phyloP scores from a whole-genome alignment of 2,113 vertebrate genomes.

The Macquaria australasica region DNA sequence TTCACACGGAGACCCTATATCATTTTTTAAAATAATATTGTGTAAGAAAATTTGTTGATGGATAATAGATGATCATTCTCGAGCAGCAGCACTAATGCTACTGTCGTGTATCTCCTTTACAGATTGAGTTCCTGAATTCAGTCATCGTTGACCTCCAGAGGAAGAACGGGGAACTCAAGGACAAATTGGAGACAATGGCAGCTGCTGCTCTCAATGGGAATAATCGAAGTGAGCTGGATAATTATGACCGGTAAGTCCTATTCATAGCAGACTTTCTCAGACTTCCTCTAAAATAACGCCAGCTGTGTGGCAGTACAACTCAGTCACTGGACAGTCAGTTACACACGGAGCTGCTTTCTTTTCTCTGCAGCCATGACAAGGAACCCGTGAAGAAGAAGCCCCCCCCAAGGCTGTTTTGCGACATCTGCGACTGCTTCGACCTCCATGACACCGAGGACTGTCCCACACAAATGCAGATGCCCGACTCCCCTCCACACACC shows the following conservation, averaged over 20 bases:
- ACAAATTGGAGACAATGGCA: slow-evolving; percentile 93
- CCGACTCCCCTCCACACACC: slow-evolving; percentile 93
- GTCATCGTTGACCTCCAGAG: slow-evolving; percentile 96
- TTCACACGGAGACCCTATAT: slow-evolving; percentile 4
- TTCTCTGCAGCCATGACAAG: slow-evolving; percentile 68
- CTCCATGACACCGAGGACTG: slow-evolving; percentile 98
- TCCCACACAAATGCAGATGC: slow-evolving; percentile 92
- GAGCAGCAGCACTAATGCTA: slow-evolving; percentile 12
- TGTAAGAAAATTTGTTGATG: not conserved
- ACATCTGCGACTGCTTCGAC: slow-evolving; percentile 98
- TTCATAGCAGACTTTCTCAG: not conserved
- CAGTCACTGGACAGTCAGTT: not conserved
- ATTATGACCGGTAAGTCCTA: slow-evolving; percentile 87
- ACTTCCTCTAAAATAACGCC: not conserved
- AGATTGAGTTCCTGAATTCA: slow-evolving; percentile 98
- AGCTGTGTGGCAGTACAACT: not conserved
- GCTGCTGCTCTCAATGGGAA: slow-evolving; percentile 96
- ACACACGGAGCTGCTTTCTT: not conserved
- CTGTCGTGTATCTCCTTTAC: slow-evolving; percentile 13
- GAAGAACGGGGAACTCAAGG: slow-evolving; percentile 91
- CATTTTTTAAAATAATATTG: not conserved
- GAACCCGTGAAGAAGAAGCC: slow-evolving; percentile 89
- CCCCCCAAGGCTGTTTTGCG: slow-evolving; percentile 95
- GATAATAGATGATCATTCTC: not conserved
- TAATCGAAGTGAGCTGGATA: slow-evolving; percentile 87